Base-by-base conservation (phyloP, 37 sponge, comb jelly and placozoan genomes). In the Diacarnus erythraeanus region DNA sequence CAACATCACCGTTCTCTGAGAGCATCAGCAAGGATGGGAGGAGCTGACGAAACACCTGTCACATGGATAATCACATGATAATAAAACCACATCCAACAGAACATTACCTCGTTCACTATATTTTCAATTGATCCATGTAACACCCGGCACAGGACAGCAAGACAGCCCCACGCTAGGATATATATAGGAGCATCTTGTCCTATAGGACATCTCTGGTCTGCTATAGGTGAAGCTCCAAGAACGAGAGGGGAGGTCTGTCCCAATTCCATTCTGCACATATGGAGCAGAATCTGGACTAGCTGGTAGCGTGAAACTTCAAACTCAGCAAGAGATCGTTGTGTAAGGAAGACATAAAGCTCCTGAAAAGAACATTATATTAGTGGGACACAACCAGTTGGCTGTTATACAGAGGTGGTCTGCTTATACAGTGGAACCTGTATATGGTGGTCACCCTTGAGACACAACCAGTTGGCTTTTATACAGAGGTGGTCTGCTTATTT, bases 31-130 rank as follows among this genome's bases (percentile, higher is more conserved):
- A 22, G 18, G 41, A 15, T 6, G 91, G 91, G 17, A 91, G 74
- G 6, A 91, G 47, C 72, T 91, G 91, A 2, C 73, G 59, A 44
- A 86, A 91, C 54, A 89, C 70, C 87, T 86, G 30, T 35, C n/a
- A n/a, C n/a, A n/a, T n/a, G n/a, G n/a, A n/a, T n/a, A n/a, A n/a
- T n/a, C n/a, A n/a, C n/a, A n/a, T n/a, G n/a, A n/a, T n/a, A n/a
- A n/a, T n/a, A 42, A n/a, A 23, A 61, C 64, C 25, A 8, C 8
- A 23, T 23, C 64, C 25, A 15, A 20, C 9, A 61, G n/a, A 61
- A 15, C 9, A 23, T 12, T 33, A 86, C 87, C 80, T 89, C 90
- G 34, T 40, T 67, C 30, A 65, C 35, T 2, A 76, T 25, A 18
- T 41, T 79, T 41, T 72, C 77, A 12, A 71, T 22, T 3, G 61